Base-by-base conservation (phyloP, 2,113 vertebrate genomes). In the Leucosticte australis region DNA sequence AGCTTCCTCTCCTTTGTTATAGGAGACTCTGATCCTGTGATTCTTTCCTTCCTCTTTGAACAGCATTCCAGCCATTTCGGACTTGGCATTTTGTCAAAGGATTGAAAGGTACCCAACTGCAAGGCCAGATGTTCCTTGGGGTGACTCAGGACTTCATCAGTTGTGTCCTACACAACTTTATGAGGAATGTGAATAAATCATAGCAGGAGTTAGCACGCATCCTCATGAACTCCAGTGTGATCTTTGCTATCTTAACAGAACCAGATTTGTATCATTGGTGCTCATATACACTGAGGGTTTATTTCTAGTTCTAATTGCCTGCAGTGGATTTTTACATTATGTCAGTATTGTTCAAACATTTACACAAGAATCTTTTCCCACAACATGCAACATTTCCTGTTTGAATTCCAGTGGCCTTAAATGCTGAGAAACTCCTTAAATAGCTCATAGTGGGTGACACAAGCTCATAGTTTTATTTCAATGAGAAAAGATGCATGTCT, bases 351-450 rank as follows among this genome's bases (percentile, higher is more conserved):
- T 75, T 92, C 79, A 93, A 96, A 89, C 80, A 92, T 87, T 87
- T 88, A 88, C 57, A 81, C 26, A 65, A 80, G 70, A 82, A 41
- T 68, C 78, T 93, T 96, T 97, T 97, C 95, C 96, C 96, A 97
- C 87, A 95, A 64, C 37, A 50, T 90, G 39, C 27, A 95, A 63
- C 35, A 65, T 62, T 96, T 97, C 95, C 94, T 96, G 92, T 94
- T 95, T 95, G 46, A 93, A 91, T 92, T 84, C 50, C 71, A 82
- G 44, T 81, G 89, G 92, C 67, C 63, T 94, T 83, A 86, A 96
- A 84, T 81, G 62, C 79, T 42, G 71, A 93, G 52, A 89, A 95
- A 52, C 28, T 83, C 59, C 76, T 95, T 87, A 92, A 96, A 96
- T 96, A 96, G 91, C 79, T 92, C 80, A 41, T 83, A 59, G 81